phyloP scores from a whole-genome alignment of 1,140 invertebrate genomes.

The Apis cerana region DNA sequence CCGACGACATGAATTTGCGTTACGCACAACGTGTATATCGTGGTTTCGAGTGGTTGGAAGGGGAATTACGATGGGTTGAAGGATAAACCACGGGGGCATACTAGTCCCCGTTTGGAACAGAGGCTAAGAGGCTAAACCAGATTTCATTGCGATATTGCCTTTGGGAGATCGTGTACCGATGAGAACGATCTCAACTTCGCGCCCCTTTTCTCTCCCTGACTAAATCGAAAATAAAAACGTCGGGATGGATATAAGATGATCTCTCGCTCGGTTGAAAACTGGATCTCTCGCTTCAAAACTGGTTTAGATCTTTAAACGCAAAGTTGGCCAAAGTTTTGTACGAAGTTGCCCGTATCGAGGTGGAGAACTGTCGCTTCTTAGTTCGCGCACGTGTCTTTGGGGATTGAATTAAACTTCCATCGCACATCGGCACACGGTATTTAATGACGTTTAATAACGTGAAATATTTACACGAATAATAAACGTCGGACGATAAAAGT shows the following conservation, averaged over 20 bases:
- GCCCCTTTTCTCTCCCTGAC: neutral
- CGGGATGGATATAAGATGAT: constrained; percentile 10
- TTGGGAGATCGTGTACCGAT: constrained; percentile 3
- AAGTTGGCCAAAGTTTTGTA: neutral
- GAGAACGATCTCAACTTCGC: neutral
- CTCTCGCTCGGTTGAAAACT: neutral
- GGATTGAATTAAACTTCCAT: constrained; percentile 21
- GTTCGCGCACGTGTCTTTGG: neutral
- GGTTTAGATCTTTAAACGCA: constrained; percentile 23
- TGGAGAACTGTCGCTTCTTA: neutral
- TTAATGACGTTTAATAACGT: neutral
- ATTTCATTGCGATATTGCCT: constrained; percentile 52
- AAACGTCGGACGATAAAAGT: neutral
- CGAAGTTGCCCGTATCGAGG: neutral
- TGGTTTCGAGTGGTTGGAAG: constrained; percentile 24
- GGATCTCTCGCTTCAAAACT: neutral
- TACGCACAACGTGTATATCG: constrained; percentile 50
- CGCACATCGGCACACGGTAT: too few relatives aligned
- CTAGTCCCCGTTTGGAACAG: neutral
- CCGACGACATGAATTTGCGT: constrained; percentile 64
- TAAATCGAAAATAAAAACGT: constrained; percentile 17
- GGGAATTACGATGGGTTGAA: constrained; percentile 26
- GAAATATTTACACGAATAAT: neutral
- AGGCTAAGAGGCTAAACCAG: constrained; percentile 56
- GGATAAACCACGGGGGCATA: constrained; percentile 35